Evolutionary conservation across 2,888 invertebrate species (phyloP), one percentile per base, ranked within the genome.

Genomic region (Diogma glabrata): DNA sequence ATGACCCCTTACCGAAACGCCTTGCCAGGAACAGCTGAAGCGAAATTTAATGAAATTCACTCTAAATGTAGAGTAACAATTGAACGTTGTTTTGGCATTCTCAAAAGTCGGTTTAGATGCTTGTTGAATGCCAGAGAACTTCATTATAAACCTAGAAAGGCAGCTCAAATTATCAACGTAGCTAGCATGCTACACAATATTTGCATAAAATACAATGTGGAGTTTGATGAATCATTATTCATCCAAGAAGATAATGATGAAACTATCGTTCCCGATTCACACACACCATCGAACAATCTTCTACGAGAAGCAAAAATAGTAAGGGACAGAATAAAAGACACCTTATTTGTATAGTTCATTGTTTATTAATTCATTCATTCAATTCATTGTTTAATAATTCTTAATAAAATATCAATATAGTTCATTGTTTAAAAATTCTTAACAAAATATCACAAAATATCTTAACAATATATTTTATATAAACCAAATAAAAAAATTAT

Each of bases 91-190:
- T 22, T 43, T 43, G 22, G 19, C 23, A 10, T 43, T 12, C 22
- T 43, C 2, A 43, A 20, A 43, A 8, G 43, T 12, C 20, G 43
- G 8, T 43, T 43, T 43, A 43, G 43, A 22, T 43, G 43, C 14
- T 23, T 43, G 3, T 22, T 9, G n/a, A 12, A n/a, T 22, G 4
- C 22, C 9, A 22, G 9, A 22, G n/a, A 4, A 8, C 23, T 43
- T 14, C 5, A 12, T 2, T 43, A 43, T 14, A 43, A 12, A 12
- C 22, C 22, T 8, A 23, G 14, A 22, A 22, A 12, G 43, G 43
- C 43, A 43, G 43, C 43, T 20, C 43, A 43, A 43, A 22, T 43
- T 8, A 43, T 43, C 20, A 43, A 22, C 8, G 43, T 43, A n/a
- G 6, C 43, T 3, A 22, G 43, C 9, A 12, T 43, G 22, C 4